These are phyloP conservation scores for Enteromius thamalakanensis DNA, from an alignment of 2,797 vertebrate genomes.

Conservation along the genomic window DNA sequence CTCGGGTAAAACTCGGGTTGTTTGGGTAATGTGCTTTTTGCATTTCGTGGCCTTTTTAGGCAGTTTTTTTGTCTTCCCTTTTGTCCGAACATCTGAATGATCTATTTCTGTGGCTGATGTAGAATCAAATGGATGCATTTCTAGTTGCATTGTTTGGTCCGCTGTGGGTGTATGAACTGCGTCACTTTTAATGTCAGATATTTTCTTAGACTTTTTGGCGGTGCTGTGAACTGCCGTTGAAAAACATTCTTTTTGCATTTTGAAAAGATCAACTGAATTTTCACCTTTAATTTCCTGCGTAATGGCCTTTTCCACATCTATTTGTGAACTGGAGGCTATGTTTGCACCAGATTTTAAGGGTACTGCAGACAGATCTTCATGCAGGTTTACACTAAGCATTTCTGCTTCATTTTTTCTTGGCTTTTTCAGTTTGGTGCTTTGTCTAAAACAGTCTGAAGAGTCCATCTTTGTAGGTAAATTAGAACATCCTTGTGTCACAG, in stretches of 20 bases:
- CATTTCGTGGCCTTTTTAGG: neutral
- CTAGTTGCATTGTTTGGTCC: conserved; percentile 15
- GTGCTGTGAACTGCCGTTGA: conserved; percentile 1
- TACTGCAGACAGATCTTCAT: neutral
- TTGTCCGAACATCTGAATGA: neutral
- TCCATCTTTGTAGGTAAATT: neutral
- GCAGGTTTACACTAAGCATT: neutral
- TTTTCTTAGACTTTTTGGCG: neutral
- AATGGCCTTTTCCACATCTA: neutral
- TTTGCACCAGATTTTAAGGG: neutral
- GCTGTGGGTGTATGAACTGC: neutral
- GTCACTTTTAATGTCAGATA: conserved; percentile 1
- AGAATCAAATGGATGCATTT: neutral
- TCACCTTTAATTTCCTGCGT: neutral
- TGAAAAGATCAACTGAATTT: neutral
- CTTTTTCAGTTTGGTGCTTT: conserved; percentile 1
- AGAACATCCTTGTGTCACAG: neutral
- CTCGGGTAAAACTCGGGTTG: neutral
- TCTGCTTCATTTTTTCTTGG: conserved; percentile 21
- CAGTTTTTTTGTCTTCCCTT: neutral
- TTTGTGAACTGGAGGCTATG: neutral
- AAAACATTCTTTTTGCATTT: conserved; percentile 6
- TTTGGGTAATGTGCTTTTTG: neutral
- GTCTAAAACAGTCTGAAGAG: neutral
- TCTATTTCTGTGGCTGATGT: neutral